Base-by-base conservation (phyloP, 2,797 vertebrate genomes). In the Dermochelys coriacea region DNA sequence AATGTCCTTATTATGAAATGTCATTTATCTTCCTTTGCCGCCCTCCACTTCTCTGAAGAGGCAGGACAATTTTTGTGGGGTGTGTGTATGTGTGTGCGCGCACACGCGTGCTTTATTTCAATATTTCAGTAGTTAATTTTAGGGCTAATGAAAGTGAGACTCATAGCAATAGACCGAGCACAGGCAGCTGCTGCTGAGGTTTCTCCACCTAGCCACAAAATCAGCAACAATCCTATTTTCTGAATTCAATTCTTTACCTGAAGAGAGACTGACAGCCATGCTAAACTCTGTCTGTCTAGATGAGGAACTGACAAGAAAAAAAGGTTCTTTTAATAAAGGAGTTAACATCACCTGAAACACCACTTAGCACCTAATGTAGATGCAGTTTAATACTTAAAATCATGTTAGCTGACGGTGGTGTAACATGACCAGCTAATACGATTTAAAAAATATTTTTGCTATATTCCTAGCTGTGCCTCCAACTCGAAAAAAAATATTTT, bases 1-100 rank as follows among this genome's bases (percentile, higher is more conserved):
- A 29, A 45, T 0, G 25, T 0, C 3, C 57, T 83, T 74, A 27
- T 77, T 92, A 90, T 54, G 52, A 19, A 49, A 50, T 6, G 45
- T 6, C 18, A 68, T 45, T 82, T 57, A 41, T 91, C 49, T 90
- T 86, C 57, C 45, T 45, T 52, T 14, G 34, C 34, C 41, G 16
- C 55, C 12, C 86, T 90, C 82, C 55, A 45, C 83, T 86, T 27
- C 47, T 77, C 15, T 49, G 45, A 34, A n/a, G 19, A 41, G 45
- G 7, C 31, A 15, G 45, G 2, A 78, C 45, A 86, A 45, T 74
- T 34, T 29, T 49, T 4, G n/a, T 12, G 8, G 0, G 2, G n/a
- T n/a, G n/a, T n/a, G n/a, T n/a, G n/a, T n/a, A n/a, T n/a, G n/a
- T n/a, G n/a, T 5, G 41, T 41, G 41, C 5, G 41, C 5, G 41